Evolutionary conservation across 2,797 vertebrate species (phyloP).

Genomic region (Mareca penelope): DNA sequence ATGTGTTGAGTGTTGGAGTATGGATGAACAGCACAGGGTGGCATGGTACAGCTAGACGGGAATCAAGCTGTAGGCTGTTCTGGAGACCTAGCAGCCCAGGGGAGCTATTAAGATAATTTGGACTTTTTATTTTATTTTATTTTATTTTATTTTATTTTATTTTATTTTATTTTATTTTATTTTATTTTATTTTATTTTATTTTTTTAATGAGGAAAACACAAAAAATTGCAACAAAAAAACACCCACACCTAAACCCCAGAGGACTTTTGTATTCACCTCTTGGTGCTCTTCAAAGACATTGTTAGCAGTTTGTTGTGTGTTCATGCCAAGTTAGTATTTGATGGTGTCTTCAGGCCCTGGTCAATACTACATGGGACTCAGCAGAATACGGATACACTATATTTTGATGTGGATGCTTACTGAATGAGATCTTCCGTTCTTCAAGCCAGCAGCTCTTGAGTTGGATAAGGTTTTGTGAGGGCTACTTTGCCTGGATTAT

Average conservation of each 20-base stretch:
- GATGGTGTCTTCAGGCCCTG: background rate
- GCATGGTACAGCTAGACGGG: background rate
- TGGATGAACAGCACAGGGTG: background rate
- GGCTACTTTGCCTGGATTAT: background rate
- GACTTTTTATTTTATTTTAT: background rate
- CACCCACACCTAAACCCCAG: background rate
- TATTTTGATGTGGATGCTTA: background rate
- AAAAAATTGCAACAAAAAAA: background rate
- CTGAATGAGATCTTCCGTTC: background rate
- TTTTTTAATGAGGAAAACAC: background rate
- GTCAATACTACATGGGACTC: background rate
- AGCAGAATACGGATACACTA: background rate
- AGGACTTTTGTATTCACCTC: background rate
- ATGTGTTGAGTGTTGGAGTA: background rate
- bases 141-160: background rate
- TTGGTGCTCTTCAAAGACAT: background rate
- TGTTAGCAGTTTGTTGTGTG: accelerated
- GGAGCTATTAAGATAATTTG: background rate
- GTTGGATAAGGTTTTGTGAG: background rate
- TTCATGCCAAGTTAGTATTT: background rate
- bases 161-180: too few relatives aligned
- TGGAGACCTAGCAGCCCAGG: background rate
- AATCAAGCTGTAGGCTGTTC: background rate
- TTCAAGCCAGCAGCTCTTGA: background rate
- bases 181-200: background rate